These are phyloP conservation scores for Notolabrus celidotus DNA, from an alignment of 2,797 vertebrate species.

Conservation along the genomic window DNA sequence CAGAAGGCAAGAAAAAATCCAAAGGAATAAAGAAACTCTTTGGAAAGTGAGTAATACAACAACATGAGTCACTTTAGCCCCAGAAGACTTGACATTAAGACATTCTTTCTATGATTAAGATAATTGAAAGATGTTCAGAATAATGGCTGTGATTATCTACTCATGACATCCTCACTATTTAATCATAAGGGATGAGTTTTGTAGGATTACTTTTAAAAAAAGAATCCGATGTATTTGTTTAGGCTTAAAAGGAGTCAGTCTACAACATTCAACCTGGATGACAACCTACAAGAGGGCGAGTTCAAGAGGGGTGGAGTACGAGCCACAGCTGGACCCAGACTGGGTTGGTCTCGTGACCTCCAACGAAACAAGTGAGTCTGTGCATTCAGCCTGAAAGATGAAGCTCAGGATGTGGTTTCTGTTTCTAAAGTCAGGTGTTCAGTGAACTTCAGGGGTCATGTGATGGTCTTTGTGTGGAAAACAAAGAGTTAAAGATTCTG, in stretches of 20 bases:
- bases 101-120: too few relatives aligned
- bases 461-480: constrained; percentile 3
- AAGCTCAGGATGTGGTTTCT: constrained; percentile 28
- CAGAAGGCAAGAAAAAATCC: constrained; percentile 93
- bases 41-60: constrained; percentile 89
- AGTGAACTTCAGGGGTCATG: constrained; percentile 17
- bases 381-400: constrained; percentile 45
- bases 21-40: constrained; percentile 96
- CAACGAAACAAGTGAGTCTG: constrained; percentile 88
- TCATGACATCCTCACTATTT: background rate
- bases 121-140: too few relatives aligned
- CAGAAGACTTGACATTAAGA: too few relatives aligned
- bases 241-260: constrained; percentile 97
- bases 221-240: constrained; percentile 3
- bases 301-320: constrained; percentile 97
- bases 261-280: constrained; percentile 95
- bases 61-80: background rate
- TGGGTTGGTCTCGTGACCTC: constrained; percentile 98
- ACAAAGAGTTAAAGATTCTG: constrained; percentile 5
- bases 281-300: constrained; percentile 91
- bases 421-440: constrained; percentile 27
- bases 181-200: background rate
- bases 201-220: background rate
- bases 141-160: too few relatives aligned
- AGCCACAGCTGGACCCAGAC: constrained; percentile 93